Evolutionary conservation across 2,113 vertebrate genomes (phyloP), one percentile per base, ranked within the genome.

Genomic region (Platysteira castanea): DNA sequence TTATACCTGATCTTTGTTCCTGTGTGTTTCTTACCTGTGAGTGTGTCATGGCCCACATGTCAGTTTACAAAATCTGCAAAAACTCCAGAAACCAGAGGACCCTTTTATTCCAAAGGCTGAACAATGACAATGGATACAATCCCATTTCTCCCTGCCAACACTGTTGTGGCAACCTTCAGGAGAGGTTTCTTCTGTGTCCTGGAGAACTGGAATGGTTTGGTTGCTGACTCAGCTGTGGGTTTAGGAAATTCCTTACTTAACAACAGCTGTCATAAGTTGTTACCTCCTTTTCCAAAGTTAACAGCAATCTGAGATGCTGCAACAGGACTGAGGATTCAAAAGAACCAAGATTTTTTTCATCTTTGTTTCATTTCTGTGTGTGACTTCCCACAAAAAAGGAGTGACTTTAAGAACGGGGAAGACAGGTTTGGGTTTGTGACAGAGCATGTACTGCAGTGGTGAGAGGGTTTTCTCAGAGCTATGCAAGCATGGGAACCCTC

Each of bases 71-170:
- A 87, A 73, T 19, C 17, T 27, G 11, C 8, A 50, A n/a, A 63
- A 77, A 53, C 9, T 42, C 18, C 23, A 35, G 18, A 33, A 6
- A 24, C 4, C 5, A 47, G 35, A 71, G 7, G 14, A 71, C 31
- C 3, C 5, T 63, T 8, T 18, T 64, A 35, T n/a, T 39, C 10
- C 10, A 47, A 53, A 84, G 37, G 11, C n/a, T 67, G 30, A 39
- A 42, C 13, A 80, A 73, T 57, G 2, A 8, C 7, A 56, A 17
- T 1, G 0, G 6, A 14, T 30, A 12, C 0, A 2, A 57, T 10
- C 4, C 5, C 9, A 39, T 14, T 67, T 37, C 8, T 79, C 7
- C 26, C 8, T 74, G 31, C 2, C 8, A 81, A 21, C 1, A 0
- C 1, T n/a, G 7, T 28, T 57, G 12, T 42, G 9, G 8, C 1